Base-by-base conservation (phyloP, 2,888 invertebrate species). In the Chloromyia formosa region DNA sequence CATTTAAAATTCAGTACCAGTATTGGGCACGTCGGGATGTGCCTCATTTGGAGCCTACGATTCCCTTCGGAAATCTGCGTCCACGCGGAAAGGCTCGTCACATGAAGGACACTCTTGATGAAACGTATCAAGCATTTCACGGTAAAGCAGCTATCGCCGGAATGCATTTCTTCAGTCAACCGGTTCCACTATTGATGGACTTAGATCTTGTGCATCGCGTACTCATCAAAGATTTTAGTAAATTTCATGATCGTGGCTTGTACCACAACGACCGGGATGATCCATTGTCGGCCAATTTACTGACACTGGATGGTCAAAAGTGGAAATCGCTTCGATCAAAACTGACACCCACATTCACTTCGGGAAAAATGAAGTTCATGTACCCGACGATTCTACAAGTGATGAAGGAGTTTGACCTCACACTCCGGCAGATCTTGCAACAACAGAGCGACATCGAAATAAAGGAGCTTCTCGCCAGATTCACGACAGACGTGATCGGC, bases 401-500 rank as follows among this genome's bases (percentile, higher is more conserved):
- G 20, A 69, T 49, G 74, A 35, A 64, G n/a, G 45, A 23, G n/a
- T 79, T 81, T 42, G 76, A 79, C 3, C 62, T 69, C 0, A 75
- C 77, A 0, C 20, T 83, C 0, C 80, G 78, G n/a, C 68, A 81
- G 7, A 58, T 76, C 1, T 54, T 68, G 45, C 72, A 42, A 14
- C 16, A 22, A 0, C 20, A 62, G 9, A 40, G 85, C 79, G 75
- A 87, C 81, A 23, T 73, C 1, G 87, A 88, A 72, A 76, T 87
- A n/a, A 84, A 85, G 68, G 86, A 86, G 12, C 74, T 85, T 0
- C 80, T 85, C 35, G 84, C 84, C 0, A 82, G 85, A 35, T 88
- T 82, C 66, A 86, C 87, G 0, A 86, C 87, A 1, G 88, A 89
- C 78, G 86, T 88, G 0, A 88, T 88, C 61, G 87, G 87, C 2